Evolutionary conservation across 2,797 vertebrate species (phyloP).

Genomic region (Myotis planiceps): DNA sequence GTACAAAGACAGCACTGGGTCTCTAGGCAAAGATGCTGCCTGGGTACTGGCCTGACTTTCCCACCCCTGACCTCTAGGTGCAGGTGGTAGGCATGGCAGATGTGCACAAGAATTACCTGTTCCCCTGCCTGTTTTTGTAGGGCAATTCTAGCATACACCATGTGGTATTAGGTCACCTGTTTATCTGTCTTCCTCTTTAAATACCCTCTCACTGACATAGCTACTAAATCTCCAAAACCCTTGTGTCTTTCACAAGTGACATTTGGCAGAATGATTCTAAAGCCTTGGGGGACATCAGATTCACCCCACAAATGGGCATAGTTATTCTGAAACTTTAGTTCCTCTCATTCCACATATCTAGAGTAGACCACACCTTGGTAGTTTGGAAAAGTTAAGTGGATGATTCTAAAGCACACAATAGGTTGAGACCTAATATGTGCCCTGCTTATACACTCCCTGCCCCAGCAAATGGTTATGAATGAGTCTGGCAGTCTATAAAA

Average conservation of each 20-base stretch:
- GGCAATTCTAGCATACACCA: no score
- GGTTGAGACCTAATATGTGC: neutral
- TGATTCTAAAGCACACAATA: neutral
- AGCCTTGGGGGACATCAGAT: neutral
- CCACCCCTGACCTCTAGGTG: neutral
- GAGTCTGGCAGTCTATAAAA: neutral
- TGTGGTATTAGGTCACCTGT: neutral
- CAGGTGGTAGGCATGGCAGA: neutral
- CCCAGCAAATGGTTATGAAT: neutral
- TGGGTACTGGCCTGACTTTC: neutral
- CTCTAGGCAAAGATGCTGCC: no score
- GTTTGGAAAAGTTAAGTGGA: neutral
- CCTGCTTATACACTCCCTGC: neutral
- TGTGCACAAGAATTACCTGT: no score
- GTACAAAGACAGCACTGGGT: neutral
- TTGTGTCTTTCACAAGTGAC: neutral
- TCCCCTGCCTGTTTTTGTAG: neutral
- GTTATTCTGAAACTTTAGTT: neutral
- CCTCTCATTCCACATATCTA: neutral
- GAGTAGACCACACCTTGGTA: neutral
- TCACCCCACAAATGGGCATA: neutral
- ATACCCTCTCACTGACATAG: neutral
- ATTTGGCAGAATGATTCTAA: neutral
- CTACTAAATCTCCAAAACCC: neutral
- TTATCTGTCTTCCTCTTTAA: neutral